A percentile compares a stretch with the other conserved stretches of the same genome.
phyloP scores from a whole-genome alignment of 1,140 invertebrate species.

The Dreissena polymorpha region DNA sequence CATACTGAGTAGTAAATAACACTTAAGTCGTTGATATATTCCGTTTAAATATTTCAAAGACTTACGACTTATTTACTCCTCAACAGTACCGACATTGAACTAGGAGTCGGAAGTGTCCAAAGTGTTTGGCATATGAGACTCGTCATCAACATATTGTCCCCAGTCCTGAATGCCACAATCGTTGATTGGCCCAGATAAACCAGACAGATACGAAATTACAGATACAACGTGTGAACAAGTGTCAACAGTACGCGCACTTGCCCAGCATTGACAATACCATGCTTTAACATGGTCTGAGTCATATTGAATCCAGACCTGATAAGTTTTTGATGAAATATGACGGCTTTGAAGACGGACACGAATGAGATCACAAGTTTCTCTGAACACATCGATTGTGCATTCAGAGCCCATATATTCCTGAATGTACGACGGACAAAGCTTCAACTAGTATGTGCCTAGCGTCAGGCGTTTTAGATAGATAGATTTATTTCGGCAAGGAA shows the following conservation, averaged over 20 bases:
- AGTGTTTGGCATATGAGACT: neutral
- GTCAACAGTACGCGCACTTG: conserved; percentile 31
- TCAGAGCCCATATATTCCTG: conserved; percentile 8
- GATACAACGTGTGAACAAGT: conserved; percentile 40
- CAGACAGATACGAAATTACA: conserved; percentile 42
- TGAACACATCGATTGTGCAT: neutral
- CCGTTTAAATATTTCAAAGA: too few relatives aligned
- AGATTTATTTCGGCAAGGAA: too few relatives aligned
- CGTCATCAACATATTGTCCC: conserved; percentile 15
- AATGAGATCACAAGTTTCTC: neutral
- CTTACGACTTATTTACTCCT: too few relatives aligned
- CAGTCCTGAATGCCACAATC: neutral
- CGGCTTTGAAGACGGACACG: conserved; percentile 14
- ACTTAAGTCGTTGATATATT: too few relatives aligned
- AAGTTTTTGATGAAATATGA: conserved; percentile 35
- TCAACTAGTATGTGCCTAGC: neutral
- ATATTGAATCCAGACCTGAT: conserved; percentile 41
- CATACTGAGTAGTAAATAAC: too few relatives aligned
- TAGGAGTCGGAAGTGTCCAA: too few relatives aligned
- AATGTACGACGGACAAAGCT: neutral
- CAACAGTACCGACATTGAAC: too few relatives aligned
- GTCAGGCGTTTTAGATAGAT: neutral
- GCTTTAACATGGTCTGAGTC: neutral
- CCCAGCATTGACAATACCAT: conserved; percentile 41
- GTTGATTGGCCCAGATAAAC: conserved; percentile 2